Evolutionary conservation across 2,113 vertebrate genomes (phyloP).

Genomic region (Actinemys pallida): DNA sequence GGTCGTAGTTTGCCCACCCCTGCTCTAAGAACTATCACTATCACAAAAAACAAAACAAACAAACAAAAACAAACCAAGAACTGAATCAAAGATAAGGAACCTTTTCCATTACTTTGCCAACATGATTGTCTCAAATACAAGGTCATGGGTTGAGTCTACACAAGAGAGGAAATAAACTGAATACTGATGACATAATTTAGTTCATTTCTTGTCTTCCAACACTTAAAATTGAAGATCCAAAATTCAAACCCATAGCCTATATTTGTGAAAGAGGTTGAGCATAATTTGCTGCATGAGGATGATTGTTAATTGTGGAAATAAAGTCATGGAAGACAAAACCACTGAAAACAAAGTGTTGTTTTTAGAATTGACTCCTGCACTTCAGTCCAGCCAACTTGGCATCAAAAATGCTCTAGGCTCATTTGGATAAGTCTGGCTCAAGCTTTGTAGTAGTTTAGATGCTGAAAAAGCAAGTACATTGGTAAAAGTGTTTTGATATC

Average conservation of each 20-base stretch:
- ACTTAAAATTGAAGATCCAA: not conserved
- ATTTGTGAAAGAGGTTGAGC: not conserved
- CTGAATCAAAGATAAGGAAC: not conserved
- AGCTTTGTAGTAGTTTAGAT: not conserved
- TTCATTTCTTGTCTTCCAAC: not conserved
- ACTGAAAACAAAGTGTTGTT: not conserved
- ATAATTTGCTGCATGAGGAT: not conserved
- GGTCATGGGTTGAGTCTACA: not conserved
- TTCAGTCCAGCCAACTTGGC: not conserved
- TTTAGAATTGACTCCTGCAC: not conserved
- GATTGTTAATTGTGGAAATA: not conserved
- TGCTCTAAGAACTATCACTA: not conserved
- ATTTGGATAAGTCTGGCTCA: not conserved
- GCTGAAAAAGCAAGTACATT: too few relatives aligned
- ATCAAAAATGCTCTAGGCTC: not conserved
- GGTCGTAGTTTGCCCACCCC: too few relatives aligned
- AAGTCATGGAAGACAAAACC: not conserved
- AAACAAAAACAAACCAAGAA: too few relatives aligned
- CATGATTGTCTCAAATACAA: not conserved
- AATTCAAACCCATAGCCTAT: too few relatives aligned
- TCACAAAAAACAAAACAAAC: too few relatives aligned
- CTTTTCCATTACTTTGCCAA: not conserved
- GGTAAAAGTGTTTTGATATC: too few relatives aligned
- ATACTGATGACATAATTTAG: not conserved
- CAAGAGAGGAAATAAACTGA: not conserved